phyloP scores from a whole-genome alignment of 2,888 invertebrate genomes.

The Charanyca ferruginea region DNA sequence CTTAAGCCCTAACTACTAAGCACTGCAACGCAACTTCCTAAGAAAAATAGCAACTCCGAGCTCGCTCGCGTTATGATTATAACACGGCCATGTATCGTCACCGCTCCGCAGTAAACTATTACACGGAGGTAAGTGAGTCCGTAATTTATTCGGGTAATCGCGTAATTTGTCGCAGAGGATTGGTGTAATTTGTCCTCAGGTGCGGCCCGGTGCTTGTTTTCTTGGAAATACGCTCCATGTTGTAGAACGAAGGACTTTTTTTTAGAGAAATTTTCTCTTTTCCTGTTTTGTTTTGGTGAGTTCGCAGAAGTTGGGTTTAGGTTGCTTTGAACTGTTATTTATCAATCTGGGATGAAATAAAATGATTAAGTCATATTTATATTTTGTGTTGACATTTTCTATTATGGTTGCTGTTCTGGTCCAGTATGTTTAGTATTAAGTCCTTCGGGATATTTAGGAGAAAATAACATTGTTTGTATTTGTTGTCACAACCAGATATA shows the following conservation, averaged over 20 bases:
- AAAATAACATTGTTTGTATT: no score
- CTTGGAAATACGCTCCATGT: conserved; percentile 57
- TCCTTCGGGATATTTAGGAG: neutral
- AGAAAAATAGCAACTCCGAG: conserved; percentile 50
- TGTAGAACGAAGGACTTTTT: conserved; percentile 35
- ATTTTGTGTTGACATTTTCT: conserved; percentile 15
- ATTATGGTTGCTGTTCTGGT: neutral
- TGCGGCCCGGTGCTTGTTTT: conserved; percentile 71
- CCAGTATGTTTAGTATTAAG: neutral
- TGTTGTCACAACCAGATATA: no score
- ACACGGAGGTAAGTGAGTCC: conserved; percentile 71
- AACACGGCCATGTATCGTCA: conserved; percentile 69
- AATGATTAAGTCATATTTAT: conserved; percentile 14
- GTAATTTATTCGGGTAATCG: conserved; percentile 86
- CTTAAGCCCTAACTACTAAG: conserved; percentile 34
- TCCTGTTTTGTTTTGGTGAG: conserved; percentile 39
- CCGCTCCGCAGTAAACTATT: conserved; percentile 70
- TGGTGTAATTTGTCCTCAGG: conserved; percentile 81
- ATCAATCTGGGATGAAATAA: conserved; percentile 23
- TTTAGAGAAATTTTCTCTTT: conserved; percentile 49
- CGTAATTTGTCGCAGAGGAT: conserved; percentile 82
- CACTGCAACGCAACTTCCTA: conserved; percentile 33
- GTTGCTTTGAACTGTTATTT: conserved; percentile 27
- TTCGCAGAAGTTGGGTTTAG: conserved; percentile 14
- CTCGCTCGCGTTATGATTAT: conserved; percentile 60